A percentile compares a stretch with the other conserved stretches of the same genome.
phyloP scores from a whole-genome alignment of 2,888 invertebrate genomes.

The Melanophora roralis region DNA sequence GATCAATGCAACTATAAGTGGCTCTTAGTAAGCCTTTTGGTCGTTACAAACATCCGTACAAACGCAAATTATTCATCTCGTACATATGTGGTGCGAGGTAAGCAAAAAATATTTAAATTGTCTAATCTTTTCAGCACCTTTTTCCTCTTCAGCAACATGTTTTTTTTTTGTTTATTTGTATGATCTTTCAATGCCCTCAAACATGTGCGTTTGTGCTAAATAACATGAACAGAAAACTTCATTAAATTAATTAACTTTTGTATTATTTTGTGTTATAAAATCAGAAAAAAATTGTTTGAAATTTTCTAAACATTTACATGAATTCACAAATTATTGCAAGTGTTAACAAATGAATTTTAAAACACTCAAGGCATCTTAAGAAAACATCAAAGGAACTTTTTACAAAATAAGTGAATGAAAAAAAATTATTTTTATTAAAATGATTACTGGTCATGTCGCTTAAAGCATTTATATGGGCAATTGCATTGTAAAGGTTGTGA shows the following conservation, averaged over 20 bases:
- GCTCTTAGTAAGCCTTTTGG: no score
- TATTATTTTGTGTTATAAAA: constrained; percentile 27
- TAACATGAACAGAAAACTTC: constrained; percentile 42
- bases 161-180: background rate
- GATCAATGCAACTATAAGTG: no score
- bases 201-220: constrained; percentile 23
- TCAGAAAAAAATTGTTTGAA: background rate
- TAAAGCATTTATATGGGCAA: no score
- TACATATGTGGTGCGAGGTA: no score
- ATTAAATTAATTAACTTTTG: constrained; percentile 44
- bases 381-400: no score
- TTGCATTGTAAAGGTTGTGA: no score
- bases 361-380: background rate
- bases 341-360: constrained; percentile 20
- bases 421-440: no score
- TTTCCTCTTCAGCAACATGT: background rate
- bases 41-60: no score
- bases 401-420: no score
- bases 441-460: no score
- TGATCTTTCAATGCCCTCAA: constrained; percentile 15
- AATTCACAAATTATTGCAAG: constrained; percentile 45
- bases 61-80: no score
- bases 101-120: constrained; percentile 13
- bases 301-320: constrained; percentile 31
- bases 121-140: constrained; percentile 35